These are phyloP conservation scores for Encarsia formosa DNA, from an alignment of 2,888 invertebrate genomes.

Conservation along the genomic window DNA sequence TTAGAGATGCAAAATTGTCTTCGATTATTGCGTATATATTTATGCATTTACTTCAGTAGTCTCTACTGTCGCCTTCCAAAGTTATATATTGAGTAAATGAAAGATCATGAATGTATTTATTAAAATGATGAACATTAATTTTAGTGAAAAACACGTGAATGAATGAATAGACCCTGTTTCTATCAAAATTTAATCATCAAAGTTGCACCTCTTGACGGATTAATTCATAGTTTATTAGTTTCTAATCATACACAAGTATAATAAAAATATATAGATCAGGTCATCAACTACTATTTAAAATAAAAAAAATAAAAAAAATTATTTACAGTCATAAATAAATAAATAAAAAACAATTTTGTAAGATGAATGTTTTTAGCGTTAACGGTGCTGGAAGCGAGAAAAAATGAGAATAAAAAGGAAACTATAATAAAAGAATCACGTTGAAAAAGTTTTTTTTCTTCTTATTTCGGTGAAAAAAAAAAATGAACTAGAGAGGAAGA, in stretches of 20 bases:
- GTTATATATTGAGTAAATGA: constrained; percentile 30
- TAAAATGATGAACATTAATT: constrained; percentile 27
- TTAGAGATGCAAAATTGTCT: constrained; percentile 27
- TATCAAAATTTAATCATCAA: constrained; percentile 37
- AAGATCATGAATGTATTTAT: constrained; percentile 26
- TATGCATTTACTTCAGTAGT: constrained; percentile 47
- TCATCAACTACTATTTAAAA: too few species aligned
- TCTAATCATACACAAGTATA: constrained; percentile 13
- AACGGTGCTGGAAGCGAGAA: constrained; percentile 1
- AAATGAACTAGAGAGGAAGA: not conserved
- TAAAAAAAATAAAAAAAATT: not conserved
- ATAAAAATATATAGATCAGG: too few species aligned
- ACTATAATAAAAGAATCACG: not conserved
- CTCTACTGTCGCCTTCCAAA: constrained; percentile 47
- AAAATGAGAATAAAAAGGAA: not conserved
- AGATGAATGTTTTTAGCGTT: not conserved
- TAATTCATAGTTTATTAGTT: constrained; percentile 28
- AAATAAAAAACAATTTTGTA: not conserved
- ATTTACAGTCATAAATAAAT: not conserved
- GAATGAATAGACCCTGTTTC: constrained; percentile 36
- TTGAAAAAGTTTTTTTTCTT: too few species aligned
- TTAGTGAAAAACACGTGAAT: constrained; percentile 26
- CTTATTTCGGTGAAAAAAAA: too few species aligned
- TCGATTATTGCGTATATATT: constrained; percentile 36
- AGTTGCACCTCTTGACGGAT: constrained; percentile 34